Percentiles rank a stretch among this genome's conserved stretches.
phyloP scores from a whole-genome alignment of 1,140 invertebrate species.

The Frieseomelitta varia region DNA sequence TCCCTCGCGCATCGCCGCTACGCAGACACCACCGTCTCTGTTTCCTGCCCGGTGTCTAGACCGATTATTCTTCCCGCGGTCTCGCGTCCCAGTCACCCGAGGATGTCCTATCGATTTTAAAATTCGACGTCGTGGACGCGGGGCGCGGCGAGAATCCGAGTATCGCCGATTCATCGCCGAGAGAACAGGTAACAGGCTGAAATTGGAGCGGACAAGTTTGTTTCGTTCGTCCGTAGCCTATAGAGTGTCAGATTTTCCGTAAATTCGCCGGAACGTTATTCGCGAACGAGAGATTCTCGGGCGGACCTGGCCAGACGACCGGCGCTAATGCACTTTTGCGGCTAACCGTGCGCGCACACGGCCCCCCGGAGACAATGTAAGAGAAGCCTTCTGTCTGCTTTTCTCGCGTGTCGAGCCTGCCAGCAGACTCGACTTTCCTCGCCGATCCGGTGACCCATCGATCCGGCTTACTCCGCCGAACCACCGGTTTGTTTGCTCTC shows the following conservation, averaged over 20 bases:
- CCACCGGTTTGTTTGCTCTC: slow-evolving; percentile 30
- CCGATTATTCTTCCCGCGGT: slow-evolving; percentile 3
- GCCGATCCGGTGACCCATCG: not conserved
- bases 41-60: not conserved
- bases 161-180: too few relatives aligned
- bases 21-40: not conserved
- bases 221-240: not conserved
- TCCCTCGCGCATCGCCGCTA: not conserved
- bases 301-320: slow-evolving; percentile 35
- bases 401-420: slow-evolving; percentile 34
- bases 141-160: too few relatives aligned
- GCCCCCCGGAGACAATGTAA: slow-evolving; percentile 28
- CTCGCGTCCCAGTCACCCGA: not conserved
- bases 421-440: slow-evolving; percentile 17
- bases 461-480: slow-evolving; percentile 19
- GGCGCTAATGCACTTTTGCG: slow-evolving; percentile 62
- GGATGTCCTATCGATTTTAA: not conserved
- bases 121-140: not conserved
- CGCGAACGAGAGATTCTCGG: slow-evolving; percentile 51
- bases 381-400: slow-evolving; percentile 39
- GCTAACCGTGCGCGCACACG: slow-evolving; percentile 27
- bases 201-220: not conserved
- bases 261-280: slow-evolving; percentile 49
- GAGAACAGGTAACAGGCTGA: too few relatives aligned
- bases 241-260: slow-evolving; percentile 14